Base-by-base conservation (phyloP, 2,797 vertebrate genomes). In the Labeo calbasu region DNA sequence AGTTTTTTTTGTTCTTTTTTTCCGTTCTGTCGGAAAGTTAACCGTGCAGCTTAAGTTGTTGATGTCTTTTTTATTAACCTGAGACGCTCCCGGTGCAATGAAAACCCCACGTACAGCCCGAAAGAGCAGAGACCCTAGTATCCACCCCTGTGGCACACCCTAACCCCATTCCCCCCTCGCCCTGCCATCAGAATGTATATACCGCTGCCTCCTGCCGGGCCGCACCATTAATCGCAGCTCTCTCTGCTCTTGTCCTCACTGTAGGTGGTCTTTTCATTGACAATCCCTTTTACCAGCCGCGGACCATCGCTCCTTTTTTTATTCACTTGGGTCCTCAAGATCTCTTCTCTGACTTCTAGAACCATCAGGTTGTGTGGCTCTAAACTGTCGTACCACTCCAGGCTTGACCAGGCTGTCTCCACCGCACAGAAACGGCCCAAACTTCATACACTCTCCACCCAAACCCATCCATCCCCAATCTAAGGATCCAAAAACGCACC, bases 291-390 rank as follows among this genome's bases (percentile, higher is more conserved):
- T 98, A 98, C 96, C 98, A 98, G 96, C 97, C 97, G 88, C 96
- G 98, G 95, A 97, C 97, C 96, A 93, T 99, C 92, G 97, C 97
- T 93, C 97, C 97, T 92, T 97, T 98, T 95, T 97, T 99, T 96
- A 98, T 99, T 95, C 97, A 99, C 93, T 97, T 99, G 96, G 97
- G 97, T 93, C 97, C 97, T 92, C 98, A 98, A 95, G 98, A 99
- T 95, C 97, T 98, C 95, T 99, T 98, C 96, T 99, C 98, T 95
- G 98, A 99, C 96, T 98, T 98, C 97, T 99, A 98, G 96, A 95
- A 94, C 94, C 95, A 94, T 95, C 94, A 95, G 95, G 95, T 96
- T 96, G 94, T 95, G 94, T 95, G 94, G 94, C 95, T 96, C 92
- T 89, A 95, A 96, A 96, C 93, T 93, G 88, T 87, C 85, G 85